Evolutionary conservation across 1,140 invertebrate genomes (phyloP).

Genomic region (Drosophila bifasciata): DNA sequence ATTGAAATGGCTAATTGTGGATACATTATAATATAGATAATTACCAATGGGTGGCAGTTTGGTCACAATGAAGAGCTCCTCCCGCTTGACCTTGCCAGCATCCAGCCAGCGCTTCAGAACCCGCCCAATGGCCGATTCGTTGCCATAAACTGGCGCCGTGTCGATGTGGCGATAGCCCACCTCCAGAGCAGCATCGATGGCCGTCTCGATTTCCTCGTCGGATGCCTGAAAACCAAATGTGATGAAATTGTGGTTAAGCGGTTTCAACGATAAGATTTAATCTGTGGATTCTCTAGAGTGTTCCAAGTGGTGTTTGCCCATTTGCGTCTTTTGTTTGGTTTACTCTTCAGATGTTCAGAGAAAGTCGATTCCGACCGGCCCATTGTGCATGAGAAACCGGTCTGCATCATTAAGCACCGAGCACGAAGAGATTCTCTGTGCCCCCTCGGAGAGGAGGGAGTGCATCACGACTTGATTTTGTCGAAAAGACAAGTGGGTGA

Average conservation of each 20-base stretch:
- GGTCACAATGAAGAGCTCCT: slow-evolving; percentile 92
- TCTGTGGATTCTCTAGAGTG: not conserved
- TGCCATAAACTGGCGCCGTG: slow-evolving; percentile 92
- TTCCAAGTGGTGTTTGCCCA: not conserved
- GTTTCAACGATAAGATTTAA: slow-evolving; percentile 11
- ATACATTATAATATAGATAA: not conserved
- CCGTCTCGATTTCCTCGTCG: slow-evolving; percentile 88
- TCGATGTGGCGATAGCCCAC: slow-evolving; percentile 89
- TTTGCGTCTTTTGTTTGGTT: not conserved
- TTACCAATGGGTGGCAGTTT: slow-evolving; percentile 87
- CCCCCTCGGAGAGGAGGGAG: no score
- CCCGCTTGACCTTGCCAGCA: slow-evolving; percentile 88
- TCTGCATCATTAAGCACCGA: no score
- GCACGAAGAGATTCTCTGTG: no score
- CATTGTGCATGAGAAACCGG: no score
- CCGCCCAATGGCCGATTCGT: slow-evolving; percentile 91
- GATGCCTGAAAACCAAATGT: slow-evolving; percentile 85
- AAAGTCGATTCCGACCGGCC: not conserved
- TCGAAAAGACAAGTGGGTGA: no score
- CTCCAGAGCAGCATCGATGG: slow-evolving; percentile 87
- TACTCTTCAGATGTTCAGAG: not conserved
- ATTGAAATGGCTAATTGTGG: slow-evolving; percentile 2
- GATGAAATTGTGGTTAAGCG: slow-evolving; percentile 55
- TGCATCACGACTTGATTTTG: no score
- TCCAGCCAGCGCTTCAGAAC: slow-evolving; percentile 90